Percentiles rank a stretch among this genome's conserved stretches.
Evolutionary conservation across 2,888 invertebrate species (phyloP).

Genomic region (Watsonalla binaria): DNA sequence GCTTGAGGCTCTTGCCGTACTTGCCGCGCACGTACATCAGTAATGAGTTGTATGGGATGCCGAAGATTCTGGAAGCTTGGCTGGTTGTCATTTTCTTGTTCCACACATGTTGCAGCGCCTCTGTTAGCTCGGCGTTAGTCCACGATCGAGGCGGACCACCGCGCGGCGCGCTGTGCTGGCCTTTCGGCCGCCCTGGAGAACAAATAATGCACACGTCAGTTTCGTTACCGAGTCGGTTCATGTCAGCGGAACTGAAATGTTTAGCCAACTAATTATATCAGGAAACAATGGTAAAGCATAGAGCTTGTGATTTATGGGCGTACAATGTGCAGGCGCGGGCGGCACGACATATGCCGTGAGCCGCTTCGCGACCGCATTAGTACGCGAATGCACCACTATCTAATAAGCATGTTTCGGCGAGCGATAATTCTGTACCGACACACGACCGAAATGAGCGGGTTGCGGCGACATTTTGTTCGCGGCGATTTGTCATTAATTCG

Average conservation of each 20-base stretch:
- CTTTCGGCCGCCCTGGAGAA: constrained; percentile 88
- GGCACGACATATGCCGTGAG: constrained; percentile 70
- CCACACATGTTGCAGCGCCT: constrained; percentile 96
- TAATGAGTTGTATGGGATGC: constrained; percentile 95
- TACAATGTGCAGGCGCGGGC: constrained; percentile 40
- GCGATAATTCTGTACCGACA: constrained; percentile 51
- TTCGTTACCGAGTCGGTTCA: not conserved
- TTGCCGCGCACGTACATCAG: constrained; percentile 95
- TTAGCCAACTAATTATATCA: constrained; percentile 58
- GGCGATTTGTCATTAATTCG: constrained; percentile 72
- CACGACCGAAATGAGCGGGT: constrained; percentile 68
- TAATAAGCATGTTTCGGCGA: constrained; percentile 70
- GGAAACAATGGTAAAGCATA: constrained; percentile 29
- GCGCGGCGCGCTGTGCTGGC: constrained; percentile 93
- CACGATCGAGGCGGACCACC: constrained; percentile 94
- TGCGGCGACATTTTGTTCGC: constrained; percentile 61
- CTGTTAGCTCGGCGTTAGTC: constrained; percentile 94
- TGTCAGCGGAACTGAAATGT: constrained; percentile 25
- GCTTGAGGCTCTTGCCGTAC: constrained; percentile 93
- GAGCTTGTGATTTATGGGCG: constrained; percentile 60
- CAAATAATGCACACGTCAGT: constrained; percentile 8
- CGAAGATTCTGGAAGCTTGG: constrained; percentile 93
- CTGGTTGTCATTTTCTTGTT: constrained; percentile 97
- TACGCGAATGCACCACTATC: constrained; percentile 67
- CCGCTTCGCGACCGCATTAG: constrained; percentile 42